A percentile compares a stretch with the other conserved stretches of the same genome.
Conservation (phyloP, 2,888 invertebrate species). For the Eupithecia abbreviata region DNA sequence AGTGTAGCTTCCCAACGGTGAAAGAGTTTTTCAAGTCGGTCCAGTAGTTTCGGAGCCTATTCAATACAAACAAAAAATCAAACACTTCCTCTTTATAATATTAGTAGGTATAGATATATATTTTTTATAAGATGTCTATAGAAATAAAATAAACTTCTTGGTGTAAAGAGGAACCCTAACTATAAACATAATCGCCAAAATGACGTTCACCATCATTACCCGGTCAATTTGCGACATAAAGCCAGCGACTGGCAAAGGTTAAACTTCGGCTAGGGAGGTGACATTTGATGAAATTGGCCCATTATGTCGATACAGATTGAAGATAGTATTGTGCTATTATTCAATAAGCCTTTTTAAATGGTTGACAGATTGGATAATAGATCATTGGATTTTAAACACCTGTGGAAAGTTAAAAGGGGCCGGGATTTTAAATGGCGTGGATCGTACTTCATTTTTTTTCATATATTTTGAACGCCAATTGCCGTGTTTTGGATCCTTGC, state of each 20-base stretch:
- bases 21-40: too few species aligned
- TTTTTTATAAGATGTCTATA: too few species aligned
- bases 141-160: too few species aligned
- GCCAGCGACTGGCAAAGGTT: not conserved
- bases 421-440: not conserved
- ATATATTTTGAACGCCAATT: too few species aligned
- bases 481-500: too few species aligned
- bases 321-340: not conserved
- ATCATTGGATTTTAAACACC: not conserved
- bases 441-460: too few species aligned
- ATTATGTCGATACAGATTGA: constrained; percentile 13
- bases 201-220: not conserved
- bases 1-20: too few species aligned
- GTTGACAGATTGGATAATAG: constrained; percentile 19
- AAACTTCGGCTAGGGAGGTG: constrained; percentile 15
- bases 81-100: too few species aligned
- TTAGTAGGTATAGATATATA: too few species aligned
- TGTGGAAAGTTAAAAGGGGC: not conserved
- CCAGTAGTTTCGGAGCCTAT: too few species aligned
- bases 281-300: constrained; percentile 42
- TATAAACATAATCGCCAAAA: not conserved
- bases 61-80: too few species aligned
- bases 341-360: constrained; percentile 15
- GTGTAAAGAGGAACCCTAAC: not conserved
- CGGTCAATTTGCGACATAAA: not conserved